Percentiles rank a stretch among this genome's conserved stretches.
Conservation (phyloP, 2,888 invertebrate species). For the Trachelus troglodyta region DNA sequence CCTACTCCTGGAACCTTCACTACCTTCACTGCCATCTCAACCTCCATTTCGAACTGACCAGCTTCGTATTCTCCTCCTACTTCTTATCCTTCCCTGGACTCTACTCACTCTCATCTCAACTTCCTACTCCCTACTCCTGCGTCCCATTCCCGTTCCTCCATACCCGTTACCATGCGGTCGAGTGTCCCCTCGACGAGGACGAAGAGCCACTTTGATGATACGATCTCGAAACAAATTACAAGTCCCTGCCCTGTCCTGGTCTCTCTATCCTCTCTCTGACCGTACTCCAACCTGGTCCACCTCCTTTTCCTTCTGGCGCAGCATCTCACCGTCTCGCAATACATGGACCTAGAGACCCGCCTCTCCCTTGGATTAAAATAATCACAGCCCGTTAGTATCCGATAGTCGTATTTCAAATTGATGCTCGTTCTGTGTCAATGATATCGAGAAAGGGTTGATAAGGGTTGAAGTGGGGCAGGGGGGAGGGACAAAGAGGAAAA, state of each 20-base stretch:
- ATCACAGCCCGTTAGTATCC: slow-evolving; percentile 49
- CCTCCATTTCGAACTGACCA: neutral
- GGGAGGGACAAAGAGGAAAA: neutral
- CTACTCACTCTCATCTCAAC: slow-evolving; percentile 19
- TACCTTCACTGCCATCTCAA: neutral
- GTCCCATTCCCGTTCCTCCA: slow-evolving; percentile 30
- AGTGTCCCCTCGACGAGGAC: slow-evolving; percentile 47
- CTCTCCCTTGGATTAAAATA: slow-evolving; percentile 50
- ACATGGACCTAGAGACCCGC: neutral
- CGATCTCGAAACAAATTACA: slow-evolving; percentile 64
- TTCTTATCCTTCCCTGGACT: slow-evolving; percentile 17
- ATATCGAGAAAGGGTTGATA: slow-evolving; percentile 9
- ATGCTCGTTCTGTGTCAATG: slow-evolving; percentile 16
- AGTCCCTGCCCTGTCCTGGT: slow-evolving; percentile 39
- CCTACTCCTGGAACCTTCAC: slow-evolving; percentile 19
- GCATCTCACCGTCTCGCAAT: neutral
- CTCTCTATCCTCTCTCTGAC: slow-evolving; percentile 17
- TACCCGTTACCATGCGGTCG: slow-evolving; percentile 31
- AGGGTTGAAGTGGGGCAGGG: neutral
- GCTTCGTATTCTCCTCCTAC: slow-evolving; percentile 20
- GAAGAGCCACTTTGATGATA: slow-evolving; percentile 62
- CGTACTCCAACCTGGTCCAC: neutral
- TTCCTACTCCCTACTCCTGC: slow-evolving; percentile 6
- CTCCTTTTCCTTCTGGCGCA: neutral
- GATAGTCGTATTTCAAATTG: slow-evolving; percentile 25